A percentile compares a stretch with the other conserved stretches of the same genome.
These are phyloP conservation scores for Bolborhynchus lineola DNA, from an alignment of 2,113 vertebrate species.

Conservation along the genomic window DNA sequence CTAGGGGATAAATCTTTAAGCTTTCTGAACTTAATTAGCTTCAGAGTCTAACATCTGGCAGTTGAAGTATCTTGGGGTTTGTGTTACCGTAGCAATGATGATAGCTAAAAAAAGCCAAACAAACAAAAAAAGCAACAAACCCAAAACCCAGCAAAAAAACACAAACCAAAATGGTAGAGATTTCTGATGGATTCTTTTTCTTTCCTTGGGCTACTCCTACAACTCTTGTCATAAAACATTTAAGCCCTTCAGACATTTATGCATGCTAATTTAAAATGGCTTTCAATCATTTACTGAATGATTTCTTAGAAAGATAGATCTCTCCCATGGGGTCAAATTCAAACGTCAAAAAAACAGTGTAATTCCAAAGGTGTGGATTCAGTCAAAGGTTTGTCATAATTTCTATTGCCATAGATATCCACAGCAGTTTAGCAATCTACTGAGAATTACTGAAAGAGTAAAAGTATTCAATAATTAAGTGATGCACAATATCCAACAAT, in stretches of 20 bases:
- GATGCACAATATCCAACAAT: neutral
- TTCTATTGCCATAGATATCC: neutral
- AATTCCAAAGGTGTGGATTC: neutral
- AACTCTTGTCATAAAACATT: slow-evolving; percentile 17
- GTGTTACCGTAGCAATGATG: neutral
- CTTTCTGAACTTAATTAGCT: neutral
- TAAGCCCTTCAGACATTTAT: neutral
- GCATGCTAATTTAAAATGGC: slow-evolving; percentile 14
- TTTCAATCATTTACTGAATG: slow-evolving; percentile 36
- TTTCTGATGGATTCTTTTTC: neutral
- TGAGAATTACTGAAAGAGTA: neutral
- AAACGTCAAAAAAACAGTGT: neutral
- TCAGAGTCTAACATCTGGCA: neutral
- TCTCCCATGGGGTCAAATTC: neutral
- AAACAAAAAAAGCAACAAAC: neutral
- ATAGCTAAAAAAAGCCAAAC: neutral
- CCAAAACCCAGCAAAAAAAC: neutral
- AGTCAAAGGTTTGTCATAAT: neutral
- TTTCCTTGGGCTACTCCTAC: neutral
- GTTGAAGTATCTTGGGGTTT: neutral
- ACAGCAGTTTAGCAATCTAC: neutral
- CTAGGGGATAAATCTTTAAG: neutral
- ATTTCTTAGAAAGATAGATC: slow-evolving; percentile 24
- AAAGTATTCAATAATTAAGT: neutral
- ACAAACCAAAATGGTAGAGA: neutral